Evolutionary conservation across 2,888 invertebrate species (phyloP).

Genomic region (Ditula angustiorana): DNA sequence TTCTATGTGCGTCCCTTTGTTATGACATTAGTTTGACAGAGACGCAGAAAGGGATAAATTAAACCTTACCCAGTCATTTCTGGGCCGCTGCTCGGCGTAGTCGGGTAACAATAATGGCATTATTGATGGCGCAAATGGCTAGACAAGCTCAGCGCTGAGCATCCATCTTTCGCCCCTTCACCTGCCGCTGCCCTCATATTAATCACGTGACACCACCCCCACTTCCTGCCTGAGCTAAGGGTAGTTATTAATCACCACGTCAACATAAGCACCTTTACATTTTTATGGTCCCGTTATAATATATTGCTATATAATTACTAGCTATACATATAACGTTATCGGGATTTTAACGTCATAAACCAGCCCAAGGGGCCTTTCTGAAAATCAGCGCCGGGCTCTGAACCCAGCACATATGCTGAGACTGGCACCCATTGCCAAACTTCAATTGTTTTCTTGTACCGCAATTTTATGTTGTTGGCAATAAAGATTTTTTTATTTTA

Average conservation of each 20-base stretch:
- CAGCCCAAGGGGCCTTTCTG: too few relatives aligned
- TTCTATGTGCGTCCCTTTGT: too few relatives aligned
- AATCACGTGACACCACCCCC: slow-evolving; percentile 6
- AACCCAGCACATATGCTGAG: too few relatives aligned
- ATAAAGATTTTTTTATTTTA: too few relatives aligned
- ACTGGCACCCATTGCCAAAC: too few relatives aligned
- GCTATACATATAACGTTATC: too few relatives aligned
- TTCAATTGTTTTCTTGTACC: too few relatives aligned
- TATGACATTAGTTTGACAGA: too few relatives aligned
- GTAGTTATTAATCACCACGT: slow-evolving; percentile 25
- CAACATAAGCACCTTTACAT: not conserved
- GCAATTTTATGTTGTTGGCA: too few relatives aligned
- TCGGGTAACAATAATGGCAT: not conserved
- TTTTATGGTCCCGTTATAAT: not conserved
- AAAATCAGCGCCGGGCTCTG: too few relatives aligned
- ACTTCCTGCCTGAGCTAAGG: not conserved
- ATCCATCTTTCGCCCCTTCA: slow-evolving; percentile 20
- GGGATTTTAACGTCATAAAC: too few relatives aligned
- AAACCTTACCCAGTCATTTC: not conserved
- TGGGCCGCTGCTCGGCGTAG: not conserved
- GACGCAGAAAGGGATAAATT: not conserved
- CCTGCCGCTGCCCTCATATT: slow-evolving; percentile 16
- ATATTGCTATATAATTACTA: not conserved
- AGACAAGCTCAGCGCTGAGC: not conserved
- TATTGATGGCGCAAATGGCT: slow-evolving; percentile 12